phyloP scores from a whole-genome alignment of 92 coral and sea anemone species.

The Parazoanthus darwini region DNA sequence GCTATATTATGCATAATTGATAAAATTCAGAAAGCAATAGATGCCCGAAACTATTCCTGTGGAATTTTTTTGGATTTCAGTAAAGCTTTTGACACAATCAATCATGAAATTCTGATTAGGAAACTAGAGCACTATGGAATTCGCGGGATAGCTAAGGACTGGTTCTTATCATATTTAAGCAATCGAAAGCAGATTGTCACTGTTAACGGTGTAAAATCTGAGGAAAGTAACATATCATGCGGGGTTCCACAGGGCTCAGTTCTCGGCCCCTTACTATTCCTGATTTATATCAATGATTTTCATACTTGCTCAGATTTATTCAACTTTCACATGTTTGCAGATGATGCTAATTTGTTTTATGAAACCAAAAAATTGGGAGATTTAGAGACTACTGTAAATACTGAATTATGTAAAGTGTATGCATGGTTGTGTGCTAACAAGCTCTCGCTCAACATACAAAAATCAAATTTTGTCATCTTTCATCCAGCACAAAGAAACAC shows the following conservation, averaged over 20 bases:
- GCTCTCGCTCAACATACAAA: slow-evolving; percentile 42
- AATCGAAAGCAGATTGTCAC: too few relatives aligned
- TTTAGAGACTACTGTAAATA: slow-evolving; percentile 44
- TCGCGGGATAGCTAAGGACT: too few relatives aligned
- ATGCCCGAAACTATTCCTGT: slow-evolving; percentile 45
- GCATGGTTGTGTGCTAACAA: slow-evolving; percentile 64
- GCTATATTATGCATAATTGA: slow-evolving; percentile 52
- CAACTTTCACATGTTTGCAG: slow-evolving; percentile 64
- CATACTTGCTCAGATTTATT: slow-evolving; percentile 38
- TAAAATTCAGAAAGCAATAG: slow-evolving; percentile 7
- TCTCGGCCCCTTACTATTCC: slow-evolving; percentile 51
- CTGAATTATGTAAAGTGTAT: slow-evolving; percentile 49
- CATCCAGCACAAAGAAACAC: slow-evolving; percentile 19
- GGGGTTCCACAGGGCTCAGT: slow-evolving; percentile 34
- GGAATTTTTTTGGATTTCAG: slow-evolving; percentile 52
- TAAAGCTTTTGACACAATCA: slow-evolving; percentile 52
- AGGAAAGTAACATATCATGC: not conserved
- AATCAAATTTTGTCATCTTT: slow-evolving; percentile 36
- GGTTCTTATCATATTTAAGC: too few relatives aligned
- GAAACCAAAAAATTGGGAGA: slow-evolving; percentile 7
- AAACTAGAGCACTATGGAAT: slow-evolving; percentile 3
- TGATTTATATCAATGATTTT: slow-evolving; percentile 54
- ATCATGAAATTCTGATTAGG: slow-evolving; percentile 41
- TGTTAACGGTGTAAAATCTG: too few relatives aligned
- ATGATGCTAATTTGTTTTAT: slow-evolving; percentile 46